A percentile compares a stretch with the other conserved stretches of the same genome.
Conservation (phyloP, 2,113 vertebrate genomes). For the Ceyx melanurus region DNA sequence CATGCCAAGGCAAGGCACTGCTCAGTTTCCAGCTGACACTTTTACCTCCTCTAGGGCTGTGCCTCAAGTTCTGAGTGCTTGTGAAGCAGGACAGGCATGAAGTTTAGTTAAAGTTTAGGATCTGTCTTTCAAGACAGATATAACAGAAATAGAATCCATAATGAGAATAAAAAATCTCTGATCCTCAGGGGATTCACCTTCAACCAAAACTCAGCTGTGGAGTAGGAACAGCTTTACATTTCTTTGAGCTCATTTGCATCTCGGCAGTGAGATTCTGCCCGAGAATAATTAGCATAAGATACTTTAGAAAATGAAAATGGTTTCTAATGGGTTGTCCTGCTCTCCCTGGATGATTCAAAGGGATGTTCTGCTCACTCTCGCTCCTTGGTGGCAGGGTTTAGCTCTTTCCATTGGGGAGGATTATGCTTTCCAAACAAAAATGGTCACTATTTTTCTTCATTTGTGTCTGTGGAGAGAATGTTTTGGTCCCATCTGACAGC, state of each 20-base stretch:
- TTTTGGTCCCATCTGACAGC: neutral
- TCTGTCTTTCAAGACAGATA: neutral
- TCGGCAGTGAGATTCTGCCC: neutral
- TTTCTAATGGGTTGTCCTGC: neutral
- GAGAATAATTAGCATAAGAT: constrained; percentile 4
- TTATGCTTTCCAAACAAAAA: neutral
- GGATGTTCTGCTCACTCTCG: neutral
- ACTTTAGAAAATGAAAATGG: neutral
- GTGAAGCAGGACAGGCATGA: neutral
- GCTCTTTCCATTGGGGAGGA: neutral
- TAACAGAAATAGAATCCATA: neutral
- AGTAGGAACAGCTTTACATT: neutral
- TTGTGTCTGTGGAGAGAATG: neutral
- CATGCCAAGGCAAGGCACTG: neutral
- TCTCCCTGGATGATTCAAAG: neutral
- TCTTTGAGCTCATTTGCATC: neutral
- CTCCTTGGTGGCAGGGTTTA: neutral
- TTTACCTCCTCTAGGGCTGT: neutral
- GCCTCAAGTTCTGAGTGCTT: neutral
- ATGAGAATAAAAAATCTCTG: neutral
- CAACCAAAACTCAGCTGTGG: neutral
- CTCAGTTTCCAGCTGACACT: neutral
- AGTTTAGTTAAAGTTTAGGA: neutral
- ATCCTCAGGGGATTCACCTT: neutral
- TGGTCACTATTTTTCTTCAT: neutral